Percentiles rank a stretch among this genome's conserved stretches.
Evolutionary conservation across 1,140 invertebrate species (phyloP).

Genomic region (Meteorus sp.): DNA sequence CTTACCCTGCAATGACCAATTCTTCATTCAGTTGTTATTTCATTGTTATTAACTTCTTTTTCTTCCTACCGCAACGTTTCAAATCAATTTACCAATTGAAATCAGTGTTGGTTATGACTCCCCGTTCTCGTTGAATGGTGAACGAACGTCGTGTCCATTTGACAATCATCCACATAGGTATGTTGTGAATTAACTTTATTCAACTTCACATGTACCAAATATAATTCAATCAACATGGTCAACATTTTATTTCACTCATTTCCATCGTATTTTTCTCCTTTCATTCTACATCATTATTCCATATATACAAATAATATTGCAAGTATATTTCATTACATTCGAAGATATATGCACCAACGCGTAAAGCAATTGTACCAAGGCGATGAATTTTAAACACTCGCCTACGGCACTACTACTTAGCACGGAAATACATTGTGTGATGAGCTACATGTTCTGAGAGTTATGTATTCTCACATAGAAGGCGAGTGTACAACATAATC

Average conservation of each 20-base stretch:
- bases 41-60: conserved; percentile 25
- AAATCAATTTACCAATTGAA: conserved; percentile 60
- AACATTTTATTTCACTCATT: neutral
- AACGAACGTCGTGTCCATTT: conserved; percentile 14
- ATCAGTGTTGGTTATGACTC: conserved; percentile 43
- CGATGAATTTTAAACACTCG: conserved; percentile 48
- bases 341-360: conserved; percentile 31
- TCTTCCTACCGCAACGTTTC: conserved; percentile 30
- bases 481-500: too few relatives aligned
- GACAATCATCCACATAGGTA: conserved; percentile 14
- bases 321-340: too few relatives aligned
- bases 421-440: conserved; percentile 27
- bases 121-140: conserved; percentile 3
- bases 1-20: conserved; percentile 14
- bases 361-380: conserved; percentile 51
- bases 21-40: conserved; percentile 21
- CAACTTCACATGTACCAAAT: too few relatives aligned
- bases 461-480: too few relatives aligned
- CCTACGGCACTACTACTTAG: conserved; percentile 59
- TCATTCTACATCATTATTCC: neutral
- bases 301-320: neutral
- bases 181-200: neutral
- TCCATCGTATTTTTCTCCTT: neutral
- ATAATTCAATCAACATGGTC: neutral
- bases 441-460: neutral